Evolutionary conservation across 2,888 invertebrate species (phyloP), one percentile per base, ranked within the genome.

Genomic region (Halictus ligatus): DNA sequence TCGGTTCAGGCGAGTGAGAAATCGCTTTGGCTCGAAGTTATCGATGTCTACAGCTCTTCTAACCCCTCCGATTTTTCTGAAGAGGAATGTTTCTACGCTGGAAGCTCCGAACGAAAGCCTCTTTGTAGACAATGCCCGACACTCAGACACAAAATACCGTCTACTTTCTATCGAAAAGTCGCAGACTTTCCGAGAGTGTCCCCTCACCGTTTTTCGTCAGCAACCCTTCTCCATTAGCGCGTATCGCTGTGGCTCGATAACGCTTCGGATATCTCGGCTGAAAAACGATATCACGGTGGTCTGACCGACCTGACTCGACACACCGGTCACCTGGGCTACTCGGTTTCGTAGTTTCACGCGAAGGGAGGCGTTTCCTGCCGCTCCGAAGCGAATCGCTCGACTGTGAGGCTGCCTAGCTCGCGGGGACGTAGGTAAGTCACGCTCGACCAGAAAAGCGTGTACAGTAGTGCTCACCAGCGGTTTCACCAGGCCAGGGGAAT

Each of bases 381-480:
- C 29, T 29, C 64, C 25, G 54, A 50, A 75, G 79, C 87, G 64
- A 82, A 58, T 78, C 77, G 75, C 64, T 75, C 76, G 76, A 75
- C 67, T 73, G 78, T 75, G 81, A 83, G 72, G 46, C 58, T 75
- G 75, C 35, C 40, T 2, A 1, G 71, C 43, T 75, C 29, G 67
- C 71, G 71, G 75, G 72, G 73, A 84, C 86, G 78, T 46, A 40
- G 80, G 87, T 75, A 82, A 90, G 88, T 89, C 90, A 89, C 89
- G 88, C 84, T 87, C 85, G 88, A 80, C 81, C 78, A 78, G 83
- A 76, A 88, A 85, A 89, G 71, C 75, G 60, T 74, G 58, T 12
- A 58, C 21, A n/a, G n/a, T n/a, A 58, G 58, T 58, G 58, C 58
- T 58, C 58, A 21, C 50, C 21, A 2, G 21, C 8, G 50, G 0